Evolutionary conservation across 2,113 vertebrate species (phyloP), one percentile per base, ranked within the genome.

Genomic region (Panurus biarmicus): DNA sequence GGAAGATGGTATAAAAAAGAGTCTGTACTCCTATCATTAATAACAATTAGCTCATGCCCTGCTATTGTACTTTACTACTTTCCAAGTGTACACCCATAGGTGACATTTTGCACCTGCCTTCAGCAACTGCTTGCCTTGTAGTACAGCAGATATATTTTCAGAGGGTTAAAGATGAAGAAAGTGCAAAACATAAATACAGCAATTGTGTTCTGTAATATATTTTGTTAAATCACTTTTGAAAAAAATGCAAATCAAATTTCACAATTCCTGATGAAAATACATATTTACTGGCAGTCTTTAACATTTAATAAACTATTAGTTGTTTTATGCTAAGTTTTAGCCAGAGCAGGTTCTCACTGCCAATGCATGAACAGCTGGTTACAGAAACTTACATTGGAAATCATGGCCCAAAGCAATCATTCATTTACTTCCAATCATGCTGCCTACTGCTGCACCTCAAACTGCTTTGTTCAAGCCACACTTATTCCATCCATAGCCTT

Each of bases 171-270:
- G 42, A 25, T 3, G 7, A 67, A 78, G 31, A 26, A 89, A 87
- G 25, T 45, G n/a, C 17, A 86, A 88, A 83, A 58, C 1, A 2
- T 26, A 62, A 90, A 86, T 19, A 67, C 7, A 77, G 53, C 12
- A 67, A 10, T 17, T 57, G 7, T 56, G 20, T 10, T 26, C 65
- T 25, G 4, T 18, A 70, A 5, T 0, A 0, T 36, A 87, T 25
- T 87, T 77, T 10, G 19, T 60, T 70, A 65, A 74, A 64, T 31
- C 14, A 51, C 24, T 60, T 56, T 56, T 50, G 73, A 14, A 91
- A 87, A 91, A 78, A 62, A 5, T 19, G 54, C 14, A n/a, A 8
- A 75, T 40, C 23, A 53, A 36, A 53, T 89, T 71, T 65, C 67
- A 64, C 17, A 64, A 8, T 47, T 87, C 29, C 22, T 38, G 12